These are phyloP conservation scores for Dynastes grantii DNA, from an alignment of 2,888 invertebrate genomes.

Conservation along the genomic window DNA sequence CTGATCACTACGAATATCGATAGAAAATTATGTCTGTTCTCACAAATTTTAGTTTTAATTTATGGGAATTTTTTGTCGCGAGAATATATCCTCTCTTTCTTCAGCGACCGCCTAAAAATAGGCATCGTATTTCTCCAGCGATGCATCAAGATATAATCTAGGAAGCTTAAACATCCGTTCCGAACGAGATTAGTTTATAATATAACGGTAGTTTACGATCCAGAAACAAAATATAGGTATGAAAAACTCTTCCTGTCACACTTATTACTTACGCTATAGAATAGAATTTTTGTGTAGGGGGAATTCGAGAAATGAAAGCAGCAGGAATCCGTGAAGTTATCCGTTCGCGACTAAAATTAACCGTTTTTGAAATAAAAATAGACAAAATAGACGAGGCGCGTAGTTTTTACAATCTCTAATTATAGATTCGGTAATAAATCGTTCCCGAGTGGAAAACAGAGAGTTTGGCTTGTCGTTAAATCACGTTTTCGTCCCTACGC, in stretches of 20 bases:
- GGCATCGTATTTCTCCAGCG: constrained; percentile 20
- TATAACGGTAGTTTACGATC: constrained; percentile 41
- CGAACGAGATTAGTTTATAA: constrained; percentile 42
- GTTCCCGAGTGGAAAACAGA: not conserved
- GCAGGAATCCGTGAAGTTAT: no score
- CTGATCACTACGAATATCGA: no score
- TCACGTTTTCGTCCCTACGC: not conserved
- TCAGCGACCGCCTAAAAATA: constrained; percentile 17
- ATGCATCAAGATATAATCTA: constrained; percentile 39
- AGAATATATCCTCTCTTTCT: no score
- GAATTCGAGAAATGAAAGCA: not conserved
- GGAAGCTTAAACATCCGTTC: constrained; percentile 44
- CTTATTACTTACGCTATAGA: not conserved
- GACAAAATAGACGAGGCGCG: not conserved
- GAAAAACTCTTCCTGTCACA: constrained; percentile 29
- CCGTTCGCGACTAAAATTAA: constrained; percentile 14
- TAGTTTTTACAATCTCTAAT: constrained; percentile 14
- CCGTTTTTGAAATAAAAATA: constrained; percentile 7
- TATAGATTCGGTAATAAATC: constrained; percentile 17
- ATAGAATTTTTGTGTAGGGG: not conserved
- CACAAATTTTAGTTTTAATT: no score
- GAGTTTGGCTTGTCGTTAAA: constrained; percentile 9
- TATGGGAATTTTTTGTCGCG: no score
- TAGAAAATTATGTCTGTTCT: no score
- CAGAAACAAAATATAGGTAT: constrained; percentile 19